These are phyloP conservation scores for Caenorhabditis brenneri DNA, from an alignment of 1,140 invertebrate genomes.

Conservation along the genomic window DNA sequence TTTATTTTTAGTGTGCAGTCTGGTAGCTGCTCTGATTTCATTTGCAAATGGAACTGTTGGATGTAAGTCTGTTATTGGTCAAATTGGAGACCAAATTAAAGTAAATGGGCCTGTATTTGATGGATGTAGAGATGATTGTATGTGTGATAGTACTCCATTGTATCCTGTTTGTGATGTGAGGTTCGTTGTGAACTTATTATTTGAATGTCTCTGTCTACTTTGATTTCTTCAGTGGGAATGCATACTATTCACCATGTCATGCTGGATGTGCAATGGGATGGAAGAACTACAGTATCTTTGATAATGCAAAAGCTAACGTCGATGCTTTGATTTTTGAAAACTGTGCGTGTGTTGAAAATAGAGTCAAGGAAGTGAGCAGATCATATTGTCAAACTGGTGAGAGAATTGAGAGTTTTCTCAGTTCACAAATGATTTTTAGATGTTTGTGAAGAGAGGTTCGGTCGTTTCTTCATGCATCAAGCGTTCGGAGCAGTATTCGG, in stretches of 20 bases:
- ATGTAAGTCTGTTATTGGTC: constrained; percentile 55
- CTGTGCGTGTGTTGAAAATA: constrained; percentile 36
- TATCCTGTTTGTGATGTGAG: constrained; percentile 57
- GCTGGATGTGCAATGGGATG: constrained; percentile 54
- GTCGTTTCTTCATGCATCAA: constrained; percentile 47
- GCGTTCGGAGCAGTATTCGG: constrained; percentile 63
- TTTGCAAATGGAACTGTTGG: constrained; percentile 55
- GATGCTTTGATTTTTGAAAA: constrained; percentile 29
- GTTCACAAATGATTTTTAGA: background rate
- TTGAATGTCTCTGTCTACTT: background rate
- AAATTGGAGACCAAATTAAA: constrained; percentile 55
- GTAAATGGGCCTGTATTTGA: constrained; percentile 7
- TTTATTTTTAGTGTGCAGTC: constrained; percentile 50
- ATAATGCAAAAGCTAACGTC: constrained; percentile 1
- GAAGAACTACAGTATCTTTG: constrained; percentile 41
- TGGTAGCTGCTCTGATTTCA: constrained; percentile 54
- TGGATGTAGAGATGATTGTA: constrained; percentile 50
- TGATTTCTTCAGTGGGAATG: constrained; percentile 43
- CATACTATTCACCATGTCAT: constrained; percentile 60
- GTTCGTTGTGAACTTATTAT: background rate
- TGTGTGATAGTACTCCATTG: constrained; percentile 51
- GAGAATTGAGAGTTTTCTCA: background rate
- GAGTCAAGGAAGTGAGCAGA: constrained; percentile 46
- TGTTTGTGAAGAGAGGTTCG: constrained; percentile 35
- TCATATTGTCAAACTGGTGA: constrained; percentile 20